Evolutionary conservation across 2,888 invertebrate species (phyloP).

Genomic region (Prosapia bicincta): DNA sequence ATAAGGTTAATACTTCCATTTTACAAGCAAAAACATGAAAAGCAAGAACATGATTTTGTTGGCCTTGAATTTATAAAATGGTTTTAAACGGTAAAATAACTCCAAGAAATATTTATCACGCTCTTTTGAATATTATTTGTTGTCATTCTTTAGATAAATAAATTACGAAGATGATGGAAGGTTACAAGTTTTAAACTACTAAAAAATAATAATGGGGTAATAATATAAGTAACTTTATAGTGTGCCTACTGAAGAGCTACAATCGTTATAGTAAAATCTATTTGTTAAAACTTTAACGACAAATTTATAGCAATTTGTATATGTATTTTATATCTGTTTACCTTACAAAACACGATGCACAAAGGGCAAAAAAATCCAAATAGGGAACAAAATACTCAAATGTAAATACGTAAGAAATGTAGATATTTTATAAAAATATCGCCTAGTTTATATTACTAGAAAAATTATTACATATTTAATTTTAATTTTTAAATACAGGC

Average conservation of each 20-base stretch:
- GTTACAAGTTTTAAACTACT: neutral
- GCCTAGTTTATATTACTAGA: neutral
- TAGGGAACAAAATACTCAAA: neutral
- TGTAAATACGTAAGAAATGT: neutral
- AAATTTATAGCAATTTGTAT: neutral
- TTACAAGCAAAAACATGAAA: neutral
- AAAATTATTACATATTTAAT: neutral
- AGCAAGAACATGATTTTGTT: neutral
- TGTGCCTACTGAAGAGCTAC: too few species aligned
- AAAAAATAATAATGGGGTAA: too few species aligned
- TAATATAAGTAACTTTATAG: too few species aligned
- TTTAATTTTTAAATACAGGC: neutral
- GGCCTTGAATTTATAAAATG: neutral
- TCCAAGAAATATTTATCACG: too few species aligned
- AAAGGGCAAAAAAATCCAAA: neutral
- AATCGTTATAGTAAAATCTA: too few species aligned
- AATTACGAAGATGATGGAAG: neutral
- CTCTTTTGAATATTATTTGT: neutral
- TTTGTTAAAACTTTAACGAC: neutral
- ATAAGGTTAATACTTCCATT: neutral
- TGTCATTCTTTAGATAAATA: neutral
- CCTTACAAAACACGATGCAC: neutral
- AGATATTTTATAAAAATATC: neutral
- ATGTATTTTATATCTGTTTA: conserved; percentile 31
- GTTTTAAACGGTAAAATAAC: too few species aligned